phyloP scores from a whole-genome alignment of 1,140 invertebrate species.

The Saccostrea echinata region DNA sequence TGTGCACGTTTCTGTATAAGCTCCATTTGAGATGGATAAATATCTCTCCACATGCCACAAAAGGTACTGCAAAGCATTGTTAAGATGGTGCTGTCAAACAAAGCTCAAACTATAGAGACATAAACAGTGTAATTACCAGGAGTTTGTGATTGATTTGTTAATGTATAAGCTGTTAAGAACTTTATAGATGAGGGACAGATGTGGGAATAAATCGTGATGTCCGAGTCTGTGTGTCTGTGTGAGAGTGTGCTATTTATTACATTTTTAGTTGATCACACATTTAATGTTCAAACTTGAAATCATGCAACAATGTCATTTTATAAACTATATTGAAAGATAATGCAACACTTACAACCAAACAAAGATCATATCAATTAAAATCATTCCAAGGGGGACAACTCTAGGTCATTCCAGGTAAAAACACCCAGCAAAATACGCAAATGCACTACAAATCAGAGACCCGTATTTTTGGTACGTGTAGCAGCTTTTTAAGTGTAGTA shows the following conservation, averaged over 20 bases:
- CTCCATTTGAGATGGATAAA: background rate
- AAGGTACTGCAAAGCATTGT: conserved; percentile 22
- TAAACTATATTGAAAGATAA: background rate
- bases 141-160: background rate
- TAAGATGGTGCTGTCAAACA: background rate
- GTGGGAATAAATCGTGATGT: background rate
- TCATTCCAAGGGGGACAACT: background rate
- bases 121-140: background rate
- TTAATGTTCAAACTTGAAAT: conserved; percentile 7
- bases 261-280: conserved; percentile 35
- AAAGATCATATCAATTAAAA: conserved; percentile 20
- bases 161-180: conserved; percentile 13
- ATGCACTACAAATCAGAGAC: background rate
- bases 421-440: conserved; percentile 3
- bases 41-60: conserved; percentile 14
- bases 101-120: conserved; percentile 9
- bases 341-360: background rate
- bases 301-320: background rate
- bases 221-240: background rate
- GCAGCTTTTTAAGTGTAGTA: background rate
- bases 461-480: conserved; percentile 22
- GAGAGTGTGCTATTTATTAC: conserved; percentile 14
- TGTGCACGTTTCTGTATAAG: background rate
- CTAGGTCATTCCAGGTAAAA: conserved; percentile 22
- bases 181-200: background rate